Evolutionary conservation across 2,113 vertebrate species (phyloP), one percentile per base, ranked within the genome.

Genomic region (Sapajus apella): DNA sequence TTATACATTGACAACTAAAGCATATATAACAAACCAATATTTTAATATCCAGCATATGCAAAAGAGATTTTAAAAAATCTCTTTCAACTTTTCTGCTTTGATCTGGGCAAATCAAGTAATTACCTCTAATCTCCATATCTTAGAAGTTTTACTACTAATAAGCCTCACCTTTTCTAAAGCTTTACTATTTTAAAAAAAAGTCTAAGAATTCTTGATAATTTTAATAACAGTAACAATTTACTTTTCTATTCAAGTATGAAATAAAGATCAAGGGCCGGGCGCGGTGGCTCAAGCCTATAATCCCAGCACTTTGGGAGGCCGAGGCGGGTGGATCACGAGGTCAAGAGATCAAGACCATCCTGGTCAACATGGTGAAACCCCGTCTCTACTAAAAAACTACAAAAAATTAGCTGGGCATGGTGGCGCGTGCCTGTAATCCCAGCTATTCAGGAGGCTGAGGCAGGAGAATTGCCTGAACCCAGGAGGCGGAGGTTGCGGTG

Each of bases 51-150:
- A 68, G 20, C 17, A 85, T 10, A 68, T 35, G 12, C 3, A 35
- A 96, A 55, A n/a, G 80, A 20, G 5, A 87, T 66, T 86, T 94
- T 64, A 12, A 25, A 97, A 97, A 95, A 77, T 7, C 40, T 90
- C 56, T 79, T 35, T 43, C 12, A 94, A 30, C 18, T 77, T 75
- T 66, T 37, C 52, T 86, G 16, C 40, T 79, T 47, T 89, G 13
- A 8, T 10, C 35, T 91, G 58, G 16, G 32, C 10, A 96, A 92
- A 89, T 90, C 45, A 87, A 81, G 61, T 32, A 32, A 96, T 32
- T 4, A 75, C 47, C n/a, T 85, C 9, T 7, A 97, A 77, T n/a
- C 35, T 88, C 79, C 95, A 25, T 55, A 80, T 40, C 32, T 87
- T 77, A 89, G 14, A 61, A 68, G 43, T 86, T 90, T 82, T 50